phyloP scores from a whole-genome alignment of 2,797 vertebrate genomes.

The Chromis chromis region DNA sequence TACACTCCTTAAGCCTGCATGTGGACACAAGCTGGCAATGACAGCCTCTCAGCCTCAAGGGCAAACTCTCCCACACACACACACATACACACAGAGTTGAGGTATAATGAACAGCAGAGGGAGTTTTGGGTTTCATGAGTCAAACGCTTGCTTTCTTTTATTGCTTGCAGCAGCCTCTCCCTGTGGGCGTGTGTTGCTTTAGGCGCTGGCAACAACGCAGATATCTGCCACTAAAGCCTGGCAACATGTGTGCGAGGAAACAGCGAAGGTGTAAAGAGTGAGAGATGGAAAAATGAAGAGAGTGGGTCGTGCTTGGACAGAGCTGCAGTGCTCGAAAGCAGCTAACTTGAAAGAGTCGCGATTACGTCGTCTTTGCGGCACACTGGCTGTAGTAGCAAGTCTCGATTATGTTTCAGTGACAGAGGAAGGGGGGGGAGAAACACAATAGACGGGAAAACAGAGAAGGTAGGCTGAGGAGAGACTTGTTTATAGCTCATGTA shows the following conservation, averaged over 20 bases:
- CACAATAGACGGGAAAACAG: slow-evolving; percentile 21
- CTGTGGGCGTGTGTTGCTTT: slow-evolving; percentile 24
- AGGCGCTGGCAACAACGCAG: slow-evolving; percentile 18
- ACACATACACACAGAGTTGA: slow-evolving; percentile 14
- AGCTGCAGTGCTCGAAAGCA: slow-evolving; percentile 24
- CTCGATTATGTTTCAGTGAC: slow-evolving; percentile 30
- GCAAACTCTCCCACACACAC: slow-evolving; percentile 18
- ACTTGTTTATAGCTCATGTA: neutral
- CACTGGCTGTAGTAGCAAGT: slow-evolving; percentile 8
- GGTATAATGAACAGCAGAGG: slow-evolving; percentile 65
- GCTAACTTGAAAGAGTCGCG: slow-evolving; percentile 9
- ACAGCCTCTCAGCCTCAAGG: slow-evolving; percentile 61
- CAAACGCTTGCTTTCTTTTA: slow-evolving; percentile 43
- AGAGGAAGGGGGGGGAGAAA: slow-evolving; percentile 19
- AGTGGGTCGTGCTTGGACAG: neutral
- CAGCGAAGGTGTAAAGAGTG: slow-evolving; percentile 1
- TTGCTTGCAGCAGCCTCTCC: slow-evolving; percentile 28
- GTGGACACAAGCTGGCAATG: slow-evolving; percentile 76
- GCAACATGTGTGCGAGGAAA: slow-evolving; percentile 34
- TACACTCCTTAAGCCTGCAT: slow-evolving; percentile 59
- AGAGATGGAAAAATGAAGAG: slow-evolving; percentile 23
- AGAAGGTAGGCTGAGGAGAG: slow-evolving; percentile 32
- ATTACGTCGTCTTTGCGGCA: slow-evolving; percentile 4
- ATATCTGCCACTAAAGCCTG: slow-evolving; percentile 30
- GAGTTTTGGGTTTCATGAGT: slow-evolving; percentile 59